phyloP scores from a whole-genome alignment of 2,113 vertebrate genomes.

The Microcebus lehilahytsara region DNA sequence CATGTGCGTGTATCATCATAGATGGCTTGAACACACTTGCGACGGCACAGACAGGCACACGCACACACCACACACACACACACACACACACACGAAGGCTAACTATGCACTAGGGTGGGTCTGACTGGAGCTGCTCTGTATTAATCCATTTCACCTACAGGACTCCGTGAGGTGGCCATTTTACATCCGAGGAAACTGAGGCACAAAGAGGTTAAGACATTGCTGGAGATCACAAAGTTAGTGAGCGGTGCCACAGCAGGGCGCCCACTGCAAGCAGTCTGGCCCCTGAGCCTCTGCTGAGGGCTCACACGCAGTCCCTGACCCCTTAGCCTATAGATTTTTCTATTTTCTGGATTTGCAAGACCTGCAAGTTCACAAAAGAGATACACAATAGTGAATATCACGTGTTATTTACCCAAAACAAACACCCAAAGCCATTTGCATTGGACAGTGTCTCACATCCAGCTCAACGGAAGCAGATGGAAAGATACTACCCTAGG shows the following conservation, averaged over 20 bases:
- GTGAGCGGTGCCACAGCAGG: neutral
- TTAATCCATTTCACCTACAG: neutral
- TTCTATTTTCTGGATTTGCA: constrained; percentile 29
- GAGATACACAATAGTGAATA: neutral
- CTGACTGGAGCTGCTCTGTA: neutral
- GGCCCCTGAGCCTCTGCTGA: neutral
- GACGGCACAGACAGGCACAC: neutral
- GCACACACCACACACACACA: accelerated
- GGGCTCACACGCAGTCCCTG: neutral
- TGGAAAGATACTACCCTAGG: neutral
- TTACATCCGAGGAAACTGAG: constrained; percentile 5
- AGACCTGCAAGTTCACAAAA: neutral
- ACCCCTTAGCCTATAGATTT: neutral
- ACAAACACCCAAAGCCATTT: constrained; percentile 9
- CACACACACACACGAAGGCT: neutral
- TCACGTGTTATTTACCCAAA: constrained; percentile 39
- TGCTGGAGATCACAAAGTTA: neutral
- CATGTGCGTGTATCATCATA: neutral
- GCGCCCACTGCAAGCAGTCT: neutral
- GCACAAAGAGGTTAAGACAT: neutral
- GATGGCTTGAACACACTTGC: neutral
- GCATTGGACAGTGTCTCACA: neutral
- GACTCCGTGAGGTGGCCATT: neutral
- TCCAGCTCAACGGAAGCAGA: neutral
- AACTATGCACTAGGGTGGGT: neutral